phyloP scores from a whole-genome alignment of 2,888 invertebrate species.

The Drosophila gaucha region DNA sequence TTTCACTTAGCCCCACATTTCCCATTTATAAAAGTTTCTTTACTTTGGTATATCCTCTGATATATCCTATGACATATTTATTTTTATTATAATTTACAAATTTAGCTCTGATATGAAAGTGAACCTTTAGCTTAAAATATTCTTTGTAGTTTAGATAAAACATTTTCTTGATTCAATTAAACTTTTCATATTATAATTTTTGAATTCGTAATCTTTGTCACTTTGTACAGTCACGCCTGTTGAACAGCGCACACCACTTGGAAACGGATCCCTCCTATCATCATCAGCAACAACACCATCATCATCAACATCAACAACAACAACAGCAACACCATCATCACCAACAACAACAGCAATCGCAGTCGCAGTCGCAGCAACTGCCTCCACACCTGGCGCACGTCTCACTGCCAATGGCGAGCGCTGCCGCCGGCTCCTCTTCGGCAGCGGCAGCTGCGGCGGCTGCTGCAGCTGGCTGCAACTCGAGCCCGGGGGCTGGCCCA shows the following conservation, averaged over 20 bases:
- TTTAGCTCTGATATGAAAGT: too few species aligned
- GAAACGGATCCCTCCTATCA: constrained; percentile 85
- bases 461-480: constrained; percentile 53
- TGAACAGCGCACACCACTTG: constrained; percentile 81
- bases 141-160: too few species aligned
- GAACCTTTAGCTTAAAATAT: too few species aligned
- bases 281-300: constrained; percentile 83
- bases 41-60: too few species aligned
- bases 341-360: constrained; percentile 46
- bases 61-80: too few species aligned
- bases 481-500: constrained; percentile 37
- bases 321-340: constrained; percentile 56
- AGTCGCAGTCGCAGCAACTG: constrained; percentile 55
- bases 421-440: constrained; percentile 64
- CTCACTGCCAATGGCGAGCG: constrained; percentile 70
- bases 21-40: too few species aligned
- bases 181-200: too few species aligned
- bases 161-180: too few species aligned
- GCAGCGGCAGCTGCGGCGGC: constrained; percentile 66
- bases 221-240: constrained; percentile 81
- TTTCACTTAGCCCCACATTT: too few species aligned
- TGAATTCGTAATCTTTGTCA: background rate
- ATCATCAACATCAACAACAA: constrained; percentile 72
- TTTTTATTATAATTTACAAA: too few species aligned
- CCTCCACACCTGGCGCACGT: constrained; percentile 70